Percentiles rank a stretch among this genome's conserved stretches.
Evolutionary conservation across 2,888 invertebrate genomes (phyloP).

Genomic region (Polydrusus tereticollis): DNA sequence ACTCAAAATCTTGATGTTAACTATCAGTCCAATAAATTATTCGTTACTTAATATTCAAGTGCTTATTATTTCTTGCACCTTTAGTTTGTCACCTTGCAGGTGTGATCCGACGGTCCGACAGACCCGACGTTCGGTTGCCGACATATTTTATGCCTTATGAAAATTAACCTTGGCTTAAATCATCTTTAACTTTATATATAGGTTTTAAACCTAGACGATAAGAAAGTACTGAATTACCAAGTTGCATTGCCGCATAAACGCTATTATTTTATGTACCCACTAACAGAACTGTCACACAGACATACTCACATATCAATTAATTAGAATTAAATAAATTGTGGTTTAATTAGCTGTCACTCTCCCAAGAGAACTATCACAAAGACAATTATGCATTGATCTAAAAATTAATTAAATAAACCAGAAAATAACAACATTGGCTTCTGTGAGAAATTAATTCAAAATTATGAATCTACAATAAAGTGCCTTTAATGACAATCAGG

Average conservation of each 20-base stretch:
- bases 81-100: slow-evolving; percentile 17
- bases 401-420: too few species aligned
- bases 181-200: not conserved
- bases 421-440: too few species aligned
- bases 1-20: not conserved
- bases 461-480: too few species aligned
- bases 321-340: too few species aligned
- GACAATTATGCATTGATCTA: too few species aligned
- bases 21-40: not conserved
- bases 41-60: slow-evolving; percentile 6
- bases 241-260: not conserved
- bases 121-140: not conserved
- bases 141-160: not conserved
- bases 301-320: too few species aligned
- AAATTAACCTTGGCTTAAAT: not conserved
- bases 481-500: too few species aligned
- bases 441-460: too few species aligned
- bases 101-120: not conserved
- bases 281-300: not conserved
- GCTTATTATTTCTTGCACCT: slow-evolving; percentile 17
- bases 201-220: not conserved
- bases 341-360: too few species aligned
- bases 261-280: not conserved
- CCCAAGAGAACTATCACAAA: too few species aligned
- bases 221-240: not conserved